Percentiles rank a stretch among this genome's conserved stretches.
phyloP scores from a whole-genome alignment of 2,113 vertebrate species.

The Vimba vimba region DNA sequence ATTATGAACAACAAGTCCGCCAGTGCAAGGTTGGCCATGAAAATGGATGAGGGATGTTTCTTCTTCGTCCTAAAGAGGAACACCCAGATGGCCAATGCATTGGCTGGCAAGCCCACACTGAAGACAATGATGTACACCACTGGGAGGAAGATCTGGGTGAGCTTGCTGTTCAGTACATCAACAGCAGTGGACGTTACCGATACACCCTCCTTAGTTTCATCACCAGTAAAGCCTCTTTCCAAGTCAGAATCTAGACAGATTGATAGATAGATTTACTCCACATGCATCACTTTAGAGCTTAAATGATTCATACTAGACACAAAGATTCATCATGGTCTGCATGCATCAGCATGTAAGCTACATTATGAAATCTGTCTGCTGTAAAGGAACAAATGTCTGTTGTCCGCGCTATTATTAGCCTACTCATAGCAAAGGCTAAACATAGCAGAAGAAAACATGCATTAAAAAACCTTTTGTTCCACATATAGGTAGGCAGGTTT shows the following conservation, averaged over 20 bases:
- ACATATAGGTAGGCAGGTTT: neutral
- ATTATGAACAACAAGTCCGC: slow-evolving; percentile 89
- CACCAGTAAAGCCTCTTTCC: slow-evolving; percentile 47
- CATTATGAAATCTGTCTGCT: neutral
- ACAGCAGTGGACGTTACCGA: slow-evolving; percentile 25
- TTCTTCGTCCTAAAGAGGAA: slow-evolving; percentile 89
- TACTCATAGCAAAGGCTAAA: neutral
- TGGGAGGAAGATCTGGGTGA: slow-evolving; percentile 88
- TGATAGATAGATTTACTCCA: neutral
- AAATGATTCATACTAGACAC: neutral
- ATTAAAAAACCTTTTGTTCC: neutral
- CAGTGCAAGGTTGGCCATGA: slow-evolving; percentile 91
- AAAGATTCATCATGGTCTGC: neutral
- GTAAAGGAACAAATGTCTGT: neutral
- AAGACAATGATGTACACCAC: slow-evolving; percentile 86
- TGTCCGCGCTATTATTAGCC: neutral
- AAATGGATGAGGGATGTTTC: slow-evolving; percentile 85
- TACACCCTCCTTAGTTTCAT: slow-evolving; percentile 2
- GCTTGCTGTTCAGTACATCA: slow-evolving; percentile 75
- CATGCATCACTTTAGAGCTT: neutral
- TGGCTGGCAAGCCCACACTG: slow-evolving; percentile 83
- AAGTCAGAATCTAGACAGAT: neutral
- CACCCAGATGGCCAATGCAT: slow-evolving; percentile 88
- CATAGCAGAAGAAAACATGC: neutral
- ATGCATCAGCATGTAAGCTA: neutral